Percentiles rank a stretch among this genome's conserved stretches.
phyloP scores from a whole-genome alignment of 2,113 vertebrate species.

The Odontophorus gujanensis region DNA sequence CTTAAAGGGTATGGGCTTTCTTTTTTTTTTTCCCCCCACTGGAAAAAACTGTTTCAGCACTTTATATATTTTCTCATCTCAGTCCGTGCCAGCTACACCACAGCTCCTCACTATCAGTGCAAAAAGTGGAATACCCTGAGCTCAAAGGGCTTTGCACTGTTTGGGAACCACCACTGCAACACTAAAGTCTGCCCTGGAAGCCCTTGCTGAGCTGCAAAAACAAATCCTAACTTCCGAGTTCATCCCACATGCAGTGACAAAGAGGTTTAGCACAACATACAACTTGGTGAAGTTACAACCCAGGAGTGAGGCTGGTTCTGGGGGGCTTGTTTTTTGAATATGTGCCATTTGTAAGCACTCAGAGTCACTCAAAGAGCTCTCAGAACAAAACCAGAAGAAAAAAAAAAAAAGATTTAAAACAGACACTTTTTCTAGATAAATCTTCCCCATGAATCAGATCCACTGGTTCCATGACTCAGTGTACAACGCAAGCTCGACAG shows the following conservation, averaged over 20 bases:
- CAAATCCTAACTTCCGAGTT: background rate
- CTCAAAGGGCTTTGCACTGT: background rate
- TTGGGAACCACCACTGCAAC: background rate
- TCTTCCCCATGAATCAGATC: background rate
- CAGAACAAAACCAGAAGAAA: background rate
- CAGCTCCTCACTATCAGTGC: accelerated
- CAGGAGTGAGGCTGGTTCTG: background rate
- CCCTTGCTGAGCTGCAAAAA: no score
- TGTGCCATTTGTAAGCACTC: background rate
- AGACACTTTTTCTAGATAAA: background rate
- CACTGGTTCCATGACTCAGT: constrained; percentile 10
- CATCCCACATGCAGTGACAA: background rate
- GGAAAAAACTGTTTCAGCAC: background rate
- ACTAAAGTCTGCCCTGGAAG: no score
- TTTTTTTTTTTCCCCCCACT: background rate
- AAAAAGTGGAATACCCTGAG: background rate
- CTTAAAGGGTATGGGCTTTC: background rate
- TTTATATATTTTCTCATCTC: accelerated
- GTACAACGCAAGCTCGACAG: background rate
- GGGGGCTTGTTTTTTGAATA: background rate
- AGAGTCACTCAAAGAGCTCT: background rate
- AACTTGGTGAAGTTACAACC: background rate
- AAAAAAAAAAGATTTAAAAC: background rate
- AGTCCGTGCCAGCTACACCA: background rate
- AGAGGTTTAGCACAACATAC: background rate